phyloP scores from a whole-genome alignment of 2,888 invertebrate species.

The Phytoseiulus persimilis region DNA sequence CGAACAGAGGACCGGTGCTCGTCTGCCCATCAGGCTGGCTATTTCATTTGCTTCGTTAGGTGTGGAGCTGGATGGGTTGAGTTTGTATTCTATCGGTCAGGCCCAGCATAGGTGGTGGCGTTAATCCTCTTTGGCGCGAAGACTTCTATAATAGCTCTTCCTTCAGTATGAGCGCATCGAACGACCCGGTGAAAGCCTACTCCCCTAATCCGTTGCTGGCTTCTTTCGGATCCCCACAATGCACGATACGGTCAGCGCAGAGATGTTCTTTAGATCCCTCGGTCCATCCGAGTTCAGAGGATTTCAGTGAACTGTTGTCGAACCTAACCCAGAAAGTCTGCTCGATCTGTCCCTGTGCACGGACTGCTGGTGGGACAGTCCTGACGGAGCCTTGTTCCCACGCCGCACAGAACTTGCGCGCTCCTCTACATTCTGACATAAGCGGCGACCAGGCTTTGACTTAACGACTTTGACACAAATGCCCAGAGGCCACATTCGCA shows the following conservation, averaged over 20 bases:
- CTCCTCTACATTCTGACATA: not conserved
- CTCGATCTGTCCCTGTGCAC: not conserved
- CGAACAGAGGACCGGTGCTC: not conserved
- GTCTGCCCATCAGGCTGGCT: not conserved
- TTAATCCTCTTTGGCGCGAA: not conserved
- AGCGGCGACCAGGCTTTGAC: not conserved
- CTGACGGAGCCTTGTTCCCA: not conserved
- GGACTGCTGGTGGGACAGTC: not conserved
- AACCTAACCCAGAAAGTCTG: not conserved
- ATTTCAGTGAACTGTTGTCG: not conserved
- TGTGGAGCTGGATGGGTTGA: not conserved
- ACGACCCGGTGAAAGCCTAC: not conserved
- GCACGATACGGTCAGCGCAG: not conserved
- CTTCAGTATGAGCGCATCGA: not conserved
- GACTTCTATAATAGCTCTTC: not conserved
- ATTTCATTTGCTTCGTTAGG: not conserved
- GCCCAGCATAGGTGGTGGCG: not conserved
- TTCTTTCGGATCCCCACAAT: not conserved
- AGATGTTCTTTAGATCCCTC: not conserved
- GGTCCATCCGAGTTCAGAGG: not conserved
- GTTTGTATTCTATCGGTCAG: not conserved
- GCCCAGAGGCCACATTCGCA: not conserved
- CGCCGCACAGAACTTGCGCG: not conserved
- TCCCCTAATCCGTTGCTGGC: not conserved
- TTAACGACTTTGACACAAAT: not conserved